Base-by-base conservation (phyloP, 2,113 vertebrate species). In the Notechis scutatus region DNA sequence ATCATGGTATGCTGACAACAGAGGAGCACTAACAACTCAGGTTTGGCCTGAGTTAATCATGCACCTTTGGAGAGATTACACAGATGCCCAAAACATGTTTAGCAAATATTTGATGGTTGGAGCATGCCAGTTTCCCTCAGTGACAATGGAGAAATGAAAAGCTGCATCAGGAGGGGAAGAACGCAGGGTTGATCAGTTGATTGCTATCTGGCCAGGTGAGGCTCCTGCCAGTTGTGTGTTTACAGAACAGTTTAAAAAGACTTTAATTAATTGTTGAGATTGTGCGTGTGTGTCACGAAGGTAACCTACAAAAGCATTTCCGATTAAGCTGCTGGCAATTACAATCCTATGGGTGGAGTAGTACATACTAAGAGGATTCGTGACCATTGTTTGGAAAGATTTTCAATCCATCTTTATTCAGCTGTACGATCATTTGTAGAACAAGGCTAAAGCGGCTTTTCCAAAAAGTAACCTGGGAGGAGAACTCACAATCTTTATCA, bases 1-100 rank as follows among this genome's bases (percentile, higher is more conserved):
- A 95, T 97, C 94, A 95, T 92, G 94, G 93, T 95, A 94, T 96
- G 91, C 96, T 95, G 92, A 95, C 93, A 96, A 34, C 92, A 93
- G 95, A 95, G 92, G 92, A 91, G 93, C 93, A 95, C 42, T 94
- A 96, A 96, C 94, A 96, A 96, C 90, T 94, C 87, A 93, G 95
- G 96, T 95, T 90, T 95, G 95, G 95, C 95, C 94, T 34, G 87
- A 94, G 94, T 94, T 96, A 96, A 97, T 97, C 94, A 96, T 95
- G 96, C 92, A 95, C 93, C 96, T 95, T 96, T 95, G 92, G 95
- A 91, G 90, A 96, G 96, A 97, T 97, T 96, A 96, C 91, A 90
- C 93, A 94, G 95, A 96, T 96, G 96, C 92, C 93, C 59, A 93
- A 94, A 92, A 96, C 29, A 50, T 95, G 95, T 95, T 97, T 96